A percentile compares a stretch with the other conserved stretches of the same genome.
Evolutionary conservation across 2,888 invertebrate species (phyloP).

Genomic region (Drosophila quinaria): DNA sequence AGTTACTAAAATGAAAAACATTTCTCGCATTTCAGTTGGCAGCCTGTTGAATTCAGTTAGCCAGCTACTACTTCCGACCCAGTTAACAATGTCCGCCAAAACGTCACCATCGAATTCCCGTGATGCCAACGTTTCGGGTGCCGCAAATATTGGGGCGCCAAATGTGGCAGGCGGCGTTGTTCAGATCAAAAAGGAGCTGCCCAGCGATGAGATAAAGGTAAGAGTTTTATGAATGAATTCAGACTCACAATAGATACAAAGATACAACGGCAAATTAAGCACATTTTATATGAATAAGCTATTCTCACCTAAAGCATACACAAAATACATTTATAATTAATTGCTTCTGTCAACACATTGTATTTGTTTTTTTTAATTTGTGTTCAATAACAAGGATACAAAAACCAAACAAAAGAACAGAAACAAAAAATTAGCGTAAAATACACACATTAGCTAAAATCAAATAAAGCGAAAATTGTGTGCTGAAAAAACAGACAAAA

Average conservation of each 20-base stretch:
- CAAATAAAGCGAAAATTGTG: slow-evolving; percentile 27
- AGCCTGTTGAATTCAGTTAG: slow-evolving; percentile 37
- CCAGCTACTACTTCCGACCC: slow-evolving; percentile 4
- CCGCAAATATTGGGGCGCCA: slow-evolving; percentile 45
- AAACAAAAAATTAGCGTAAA: background rate
- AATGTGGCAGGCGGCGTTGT: slow-evolving; percentile 65
- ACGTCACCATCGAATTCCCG: slow-evolving; percentile 84
- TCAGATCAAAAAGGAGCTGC: slow-evolving; percentile 89
- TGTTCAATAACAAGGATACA: slow-evolving; percentile 70
- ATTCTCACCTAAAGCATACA: slow-evolving; percentile 44
- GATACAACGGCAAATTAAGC: slow-evolving; percentile 1
- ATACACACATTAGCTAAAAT: slow-evolving; percentile 10
- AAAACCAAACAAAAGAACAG: slow-evolving; percentile 20
- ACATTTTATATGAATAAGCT: slow-evolving; percentile 4
- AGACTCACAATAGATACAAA: background rate
- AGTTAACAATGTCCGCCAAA: slow-evolving; percentile 87
- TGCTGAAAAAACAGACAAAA: slow-evolving; percentile 24
- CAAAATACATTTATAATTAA: slow-evolving; percentile 57
- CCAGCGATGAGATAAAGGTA: slow-evolving; percentile 92
- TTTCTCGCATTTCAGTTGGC: slow-evolving; percentile 42
- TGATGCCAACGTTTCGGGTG: slow-evolving; percentile 57
- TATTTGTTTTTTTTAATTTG: slow-evolving; percentile 12
- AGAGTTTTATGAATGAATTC: slow-evolving; percentile 73
- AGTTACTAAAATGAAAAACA: background rate
- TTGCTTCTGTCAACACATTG: slow-evolving; percentile 59